Evolutionary conservation across 2,113 vertebrate species (phyloP).

Genomic region (Oxyura jamaicensis): DNA sequence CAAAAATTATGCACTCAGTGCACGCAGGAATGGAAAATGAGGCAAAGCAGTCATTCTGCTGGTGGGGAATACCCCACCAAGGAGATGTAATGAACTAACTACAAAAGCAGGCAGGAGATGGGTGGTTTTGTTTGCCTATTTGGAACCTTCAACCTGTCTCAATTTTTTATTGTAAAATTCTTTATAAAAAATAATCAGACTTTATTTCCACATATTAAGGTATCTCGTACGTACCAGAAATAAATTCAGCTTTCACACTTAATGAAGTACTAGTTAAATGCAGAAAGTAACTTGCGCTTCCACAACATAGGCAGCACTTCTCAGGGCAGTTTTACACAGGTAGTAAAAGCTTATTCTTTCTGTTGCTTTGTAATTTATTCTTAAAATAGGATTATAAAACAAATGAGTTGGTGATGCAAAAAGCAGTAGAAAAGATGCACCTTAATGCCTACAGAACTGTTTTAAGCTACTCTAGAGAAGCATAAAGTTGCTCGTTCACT

Average conservation of each 20-base stretch:
- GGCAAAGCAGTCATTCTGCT: slow-evolving; percentile 74
- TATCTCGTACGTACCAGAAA: slow-evolving; percentile 58
- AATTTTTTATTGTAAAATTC: slow-evolving; percentile 31
- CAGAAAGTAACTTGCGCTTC: slow-evolving; percentile 45
- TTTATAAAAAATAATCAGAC: slow-evolving; percentile 3
- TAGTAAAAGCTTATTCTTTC: slow-evolving; percentile 47
- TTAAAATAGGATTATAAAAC: slow-evolving; percentile 49
- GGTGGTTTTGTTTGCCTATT: slow-evolving; percentile 55
- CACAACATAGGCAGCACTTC: slow-evolving; percentile 29
- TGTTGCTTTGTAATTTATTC: slow-evolving; percentile 67
- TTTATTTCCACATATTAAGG: slow-evolving; percentile 28
- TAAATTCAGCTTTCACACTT: slow-evolving; percentile 11
- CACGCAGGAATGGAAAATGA: slow-evolving; percentile 73
- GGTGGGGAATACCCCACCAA: slow-evolving; percentile 75
- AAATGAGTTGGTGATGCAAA: slow-evolving; percentile 66
- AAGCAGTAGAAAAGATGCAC: slow-evolving; percentile 76
- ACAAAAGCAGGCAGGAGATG: slow-evolving; percentile 69
- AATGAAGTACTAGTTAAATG: slow-evolving; percentile 14
- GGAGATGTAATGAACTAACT: slow-evolving; percentile 67
- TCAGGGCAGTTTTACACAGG: slow-evolving; percentile 42
- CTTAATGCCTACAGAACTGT: slow-evolving; percentile 79
- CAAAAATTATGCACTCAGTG: slow-evolving; percentile 75
- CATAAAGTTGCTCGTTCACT: slow-evolving; percentile 89
- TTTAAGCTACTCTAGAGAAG: slow-evolving; percentile 71
- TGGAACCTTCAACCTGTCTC: slow-evolving; percentile 61